A percentile compares a stretch with the other conserved stretches of the same genome.
Conservation (phyloP, 2,113 vertebrate species). For the Casuarius casuarius region DNA sequence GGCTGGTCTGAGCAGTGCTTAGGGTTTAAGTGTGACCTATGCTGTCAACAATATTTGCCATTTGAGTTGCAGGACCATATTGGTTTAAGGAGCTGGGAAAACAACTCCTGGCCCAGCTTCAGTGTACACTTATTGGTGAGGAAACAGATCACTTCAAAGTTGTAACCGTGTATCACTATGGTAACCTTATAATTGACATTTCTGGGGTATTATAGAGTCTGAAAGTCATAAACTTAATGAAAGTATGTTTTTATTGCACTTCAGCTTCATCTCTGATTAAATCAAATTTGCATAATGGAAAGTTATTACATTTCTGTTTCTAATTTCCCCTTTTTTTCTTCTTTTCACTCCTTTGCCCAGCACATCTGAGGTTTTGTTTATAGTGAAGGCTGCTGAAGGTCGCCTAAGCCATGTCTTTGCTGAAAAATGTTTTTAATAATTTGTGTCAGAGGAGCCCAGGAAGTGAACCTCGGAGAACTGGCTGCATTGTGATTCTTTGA, state of each 20-base stretch:
- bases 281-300: constrained; percentile 83
- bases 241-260: constrained; percentile 81
- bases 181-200: constrained; percentile 75
- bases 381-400: constrained; percentile 44
- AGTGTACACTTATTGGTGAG: not conserved
- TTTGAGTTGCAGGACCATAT: fast-evolving
- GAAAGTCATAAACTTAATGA: constrained; percentile 84
- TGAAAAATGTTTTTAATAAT: constrained; percentile 67
- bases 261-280: constrained; percentile 82
- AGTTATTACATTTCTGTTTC: constrained; percentile 83
- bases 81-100: not conserved
- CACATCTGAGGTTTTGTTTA: constrained; percentile 49
- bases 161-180: constrained; percentile 72
- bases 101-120: not conserved
- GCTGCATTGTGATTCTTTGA: not conserved
- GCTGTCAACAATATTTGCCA: not conserved
- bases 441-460: constrained; percentile 18
- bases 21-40: not conserved
- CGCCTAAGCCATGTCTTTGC: not conserved
- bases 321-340: constrained; percentile 57
- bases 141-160: constrained; percentile 17
- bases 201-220: constrained; percentile 60
- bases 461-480: not conserved
- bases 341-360: constrained; percentile 18
- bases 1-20: not conserved